Base-by-base conservation (phyloP, 2,113 vertebrate genomes). In the Grus americana region DNA sequence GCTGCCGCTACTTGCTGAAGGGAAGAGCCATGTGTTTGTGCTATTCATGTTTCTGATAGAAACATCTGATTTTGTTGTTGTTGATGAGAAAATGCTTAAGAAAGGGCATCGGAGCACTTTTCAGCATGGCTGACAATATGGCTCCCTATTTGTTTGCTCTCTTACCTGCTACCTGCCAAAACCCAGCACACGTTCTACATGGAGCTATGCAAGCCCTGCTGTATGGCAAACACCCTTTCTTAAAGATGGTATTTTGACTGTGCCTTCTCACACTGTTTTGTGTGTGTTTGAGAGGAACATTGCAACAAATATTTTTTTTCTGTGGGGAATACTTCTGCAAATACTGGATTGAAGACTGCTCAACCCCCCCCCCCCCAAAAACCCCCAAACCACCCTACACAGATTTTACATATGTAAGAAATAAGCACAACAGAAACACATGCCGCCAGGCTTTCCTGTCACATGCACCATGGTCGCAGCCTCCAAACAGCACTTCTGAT, bases 121-220 rank as follows among this genome's bases (percentile, higher is more conserved):
- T 63, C 73, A 93, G 79, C 14, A 2, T 22, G 66, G 83, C 29
- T 93, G 52, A 15, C 58, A 92, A 79, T 79, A 81, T 38, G 80
- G 54, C 11, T 71, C 57, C 57, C 23, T 40, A 7, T 54, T 59
- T 68, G 40, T 24, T 72, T 89, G 84, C 70, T 81, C 86, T 80
- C 91, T 75, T 87, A 95, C 65, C 76, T 84, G 91, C 73, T 91
- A 93, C 92, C 94, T 91, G 86, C 72, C 84, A 65, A 55, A 88
- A 80, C 10, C 26, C 24, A 4, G 36, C 67, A 24, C 4, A 16
- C 1, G 0, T 50, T 57, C 34, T 30, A 29, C 8, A 0, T 0
- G 2, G 63, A 73, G 30, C 32, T 27, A 29, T 2, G 1, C 12
- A 7, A 59, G 24, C 13, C 58, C 70, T 62, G 52, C 12, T 18